Evolutionary conservation across 2,888 invertebrate species (phyloP).

Genomic region (Pseudanteris insignis): DNA sequence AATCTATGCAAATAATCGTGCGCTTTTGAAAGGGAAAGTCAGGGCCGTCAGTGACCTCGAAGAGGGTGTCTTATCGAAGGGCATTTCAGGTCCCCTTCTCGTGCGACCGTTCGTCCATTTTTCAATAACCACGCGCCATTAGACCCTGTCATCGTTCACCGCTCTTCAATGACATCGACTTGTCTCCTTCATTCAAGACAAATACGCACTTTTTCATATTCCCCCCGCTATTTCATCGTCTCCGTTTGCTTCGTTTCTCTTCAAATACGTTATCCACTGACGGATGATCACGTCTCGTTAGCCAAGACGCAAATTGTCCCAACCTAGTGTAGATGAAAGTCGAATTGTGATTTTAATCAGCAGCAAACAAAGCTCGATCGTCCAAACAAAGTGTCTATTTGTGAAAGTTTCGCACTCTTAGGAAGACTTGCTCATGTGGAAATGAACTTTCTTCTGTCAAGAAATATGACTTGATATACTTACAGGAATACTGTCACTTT

Average conservation of each 20-base stretch:
- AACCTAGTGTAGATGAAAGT: no score
- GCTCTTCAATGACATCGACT: slow-evolving; percentile 13
- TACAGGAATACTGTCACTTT: no score
- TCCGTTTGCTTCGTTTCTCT: slow-evolving; percentile 9
- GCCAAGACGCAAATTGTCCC: slow-evolving; percentile 1
- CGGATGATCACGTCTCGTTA: neutral
- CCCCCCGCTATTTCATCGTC: neutral
- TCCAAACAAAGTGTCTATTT: no score
- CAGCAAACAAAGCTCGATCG: no score
- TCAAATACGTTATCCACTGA: slow-evolving; percentile 13
- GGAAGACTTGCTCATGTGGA: no score
- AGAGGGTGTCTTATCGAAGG: slow-evolving; percentile 33
- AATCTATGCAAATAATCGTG: slow-evolving; percentile 30
- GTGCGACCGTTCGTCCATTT: slow-evolving; percentile 35
- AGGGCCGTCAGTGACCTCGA: slow-evolving; percentile 30
- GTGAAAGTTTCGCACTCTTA: no score
- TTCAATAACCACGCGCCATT: slow-evolving; percentile 43
- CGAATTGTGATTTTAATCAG: no score
- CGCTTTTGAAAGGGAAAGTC: slow-evolving; percentile 30
- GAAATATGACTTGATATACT: no score
- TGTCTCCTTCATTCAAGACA: slow-evolving; percentile 12
- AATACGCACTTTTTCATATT: slow-evolving; percentile 10
- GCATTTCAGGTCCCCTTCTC: slow-evolving; percentile 40
- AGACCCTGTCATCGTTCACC: slow-evolving; percentile 18
- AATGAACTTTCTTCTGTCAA: no score